Evolutionary conservation across 2,797 vertebrate genomes (phyloP), one percentile per base, ranked within the genome.

Genomic region (Alauda arvensis): DNA sequence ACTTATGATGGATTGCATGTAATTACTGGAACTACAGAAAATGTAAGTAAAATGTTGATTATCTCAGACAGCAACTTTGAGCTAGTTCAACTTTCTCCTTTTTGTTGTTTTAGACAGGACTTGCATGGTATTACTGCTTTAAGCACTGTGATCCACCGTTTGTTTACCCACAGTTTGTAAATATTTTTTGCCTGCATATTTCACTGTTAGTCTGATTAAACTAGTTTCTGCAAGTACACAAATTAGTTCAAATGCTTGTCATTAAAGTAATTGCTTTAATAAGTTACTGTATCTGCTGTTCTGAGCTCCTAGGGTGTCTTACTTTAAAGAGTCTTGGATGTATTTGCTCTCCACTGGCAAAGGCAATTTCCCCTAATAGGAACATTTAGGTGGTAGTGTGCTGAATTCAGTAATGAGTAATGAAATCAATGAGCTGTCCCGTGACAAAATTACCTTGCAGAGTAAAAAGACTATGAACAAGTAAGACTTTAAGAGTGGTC

Each of bases 1-100:
- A 99, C 99, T 21, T 99, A 99, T n/a, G 98, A 99, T 45, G 99
- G 99, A 26, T 96, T 99, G 29, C 99, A 99, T 40, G 97, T 99
- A 92, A 98, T 99, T 96, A 99, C 99, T 5, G 99, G 99, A 77
- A 99, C 99, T 37, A 99, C 98, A 10, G 98, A 99, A 97, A 98
- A 99, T 0, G 99, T 99, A 97, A 98, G 99, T 98, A 74, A 42
- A 79, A 45, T 26, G 8, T 57, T 43, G 66, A 46, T 81, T 76
- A 66, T 57, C 31, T 72, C 43, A 31, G 48, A 67, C 28, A 68
- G 40, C 43, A 69, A 18, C 82, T 91, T 85, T 92, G 8, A 69
- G 20, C 67, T 71, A 28, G 23, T 63, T 56, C 8, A 23, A 12
- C 15, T 65, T 34, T 61, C 21, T 37, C 2, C 29, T 85, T 83